phyloP scores from a whole-genome alignment of 2,113 vertebrate species.

The Chunga burmeisteri region DNA sequence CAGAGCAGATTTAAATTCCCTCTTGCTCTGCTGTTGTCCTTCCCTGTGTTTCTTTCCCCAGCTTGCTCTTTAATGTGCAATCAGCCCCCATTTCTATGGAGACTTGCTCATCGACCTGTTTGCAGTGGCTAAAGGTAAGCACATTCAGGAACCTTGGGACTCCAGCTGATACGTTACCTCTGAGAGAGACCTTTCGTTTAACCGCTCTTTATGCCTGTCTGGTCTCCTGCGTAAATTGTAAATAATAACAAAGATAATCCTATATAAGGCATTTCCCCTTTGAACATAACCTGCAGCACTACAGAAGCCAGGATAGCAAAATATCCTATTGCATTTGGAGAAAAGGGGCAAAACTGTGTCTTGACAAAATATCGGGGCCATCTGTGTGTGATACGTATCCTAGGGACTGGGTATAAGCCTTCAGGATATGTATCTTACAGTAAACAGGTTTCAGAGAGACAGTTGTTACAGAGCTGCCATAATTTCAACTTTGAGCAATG shows the following conservation, averaged over 20 bases:
- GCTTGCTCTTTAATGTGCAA: fast-evolving
- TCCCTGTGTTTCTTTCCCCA: not conserved
- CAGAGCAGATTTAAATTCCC: not conserved
- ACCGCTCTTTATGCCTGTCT: not conserved
- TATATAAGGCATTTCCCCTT: not conserved
- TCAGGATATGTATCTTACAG: not conserved
- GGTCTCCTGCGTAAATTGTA: not conserved
- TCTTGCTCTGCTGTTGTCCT: not conserved
- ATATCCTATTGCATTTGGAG: not conserved
- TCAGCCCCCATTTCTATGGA: not conserved
- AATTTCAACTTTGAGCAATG: not conserved
- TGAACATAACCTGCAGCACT: not conserved
- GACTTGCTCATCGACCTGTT: fast-evolving
- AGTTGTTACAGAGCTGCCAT: not conserved
- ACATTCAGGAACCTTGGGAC: not conserved
- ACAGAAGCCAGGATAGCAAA: not conserved
- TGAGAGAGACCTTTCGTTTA: not conserved
- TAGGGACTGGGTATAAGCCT: not conserved
- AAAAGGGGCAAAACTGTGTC: not conserved
- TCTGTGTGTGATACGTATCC: not conserved
- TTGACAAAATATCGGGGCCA: not conserved
- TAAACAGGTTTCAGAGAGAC: not conserved
- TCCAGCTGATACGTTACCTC: not conserved
- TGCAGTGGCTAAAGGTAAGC: not conserved
- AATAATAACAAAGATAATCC: not conserved